Conservation (phyloP, 2,113 vertebrate genomes). For the Percopsis transmontana region DNA sequence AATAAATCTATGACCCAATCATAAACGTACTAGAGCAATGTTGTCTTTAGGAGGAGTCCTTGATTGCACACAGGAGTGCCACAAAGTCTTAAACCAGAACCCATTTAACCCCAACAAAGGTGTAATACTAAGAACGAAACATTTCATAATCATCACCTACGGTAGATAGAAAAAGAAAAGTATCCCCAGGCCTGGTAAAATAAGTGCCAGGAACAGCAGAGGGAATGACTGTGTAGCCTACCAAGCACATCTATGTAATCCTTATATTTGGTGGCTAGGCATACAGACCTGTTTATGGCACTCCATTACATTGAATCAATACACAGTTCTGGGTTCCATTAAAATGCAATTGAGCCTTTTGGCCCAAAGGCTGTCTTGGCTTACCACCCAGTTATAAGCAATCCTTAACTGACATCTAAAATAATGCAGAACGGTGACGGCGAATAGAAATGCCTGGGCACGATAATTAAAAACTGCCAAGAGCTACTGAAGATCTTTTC, state of each 20-base stretch:
- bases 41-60: slow-evolving; percentile 44
- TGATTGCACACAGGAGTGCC: slow-evolving; percentile 7
- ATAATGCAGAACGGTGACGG: slow-evolving; percentile 58
- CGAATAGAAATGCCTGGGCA: slow-evolving; percentile 53
- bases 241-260: slow-evolving; percentile 27
- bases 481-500: slow-evolving; percentile 58
- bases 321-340: slow-evolving; percentile 56
- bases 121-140: background rate
- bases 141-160: slow-evolving; percentile 33
- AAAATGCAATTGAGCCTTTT: slow-evolving; percentile 54
- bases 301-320: slow-evolving; percentile 56
- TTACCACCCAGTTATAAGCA: slow-evolving; percentile 43
- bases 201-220: slow-evolving; percentile 36
- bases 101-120: too few species aligned
- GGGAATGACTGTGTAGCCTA: background rate
- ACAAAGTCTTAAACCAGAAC: slow-evolving; percentile 24
- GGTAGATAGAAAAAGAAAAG: slow-evolving; percentile 28
- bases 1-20: background rate
- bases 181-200: slow-evolving; percentile 29
- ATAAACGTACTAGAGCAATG: slow-evolving; percentile 22
- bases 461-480: slow-evolving; percentile 65
- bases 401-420: slow-evolving; percentile 40
- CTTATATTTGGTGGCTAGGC: background rate
- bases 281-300: slow-evolving; percentile 4
- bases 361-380: slow-evolving; percentile 45